Percentiles rank a stretch among this genome's conserved stretches.
Conservation (phyloP, 2,113 vertebrate species). For the Clarias batrachus region DNA sequence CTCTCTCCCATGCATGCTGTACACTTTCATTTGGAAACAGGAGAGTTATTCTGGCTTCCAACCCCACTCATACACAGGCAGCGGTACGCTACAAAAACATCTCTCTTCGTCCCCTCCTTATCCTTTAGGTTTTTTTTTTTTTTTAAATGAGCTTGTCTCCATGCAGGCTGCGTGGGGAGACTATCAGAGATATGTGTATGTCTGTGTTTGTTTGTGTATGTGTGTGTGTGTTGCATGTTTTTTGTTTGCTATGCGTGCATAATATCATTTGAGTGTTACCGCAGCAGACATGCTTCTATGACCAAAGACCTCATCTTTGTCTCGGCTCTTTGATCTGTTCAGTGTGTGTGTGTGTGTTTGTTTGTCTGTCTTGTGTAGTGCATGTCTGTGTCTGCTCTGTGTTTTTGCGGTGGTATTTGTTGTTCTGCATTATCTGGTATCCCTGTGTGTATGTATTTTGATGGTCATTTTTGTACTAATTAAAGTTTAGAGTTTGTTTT, state of each 20-base stretch:
- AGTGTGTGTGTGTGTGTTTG: slow-evolving; percentile 5
- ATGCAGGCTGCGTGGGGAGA: slow-evolving; percentile 24
- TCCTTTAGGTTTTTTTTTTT: slow-evolving; percentile 1
- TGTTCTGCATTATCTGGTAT: slow-evolving; percentile 8
- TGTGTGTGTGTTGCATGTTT: slow-evolving; percentile 25
- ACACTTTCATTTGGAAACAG: slow-evolving; percentile 34
- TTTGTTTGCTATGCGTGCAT: slow-evolving; percentile 35
- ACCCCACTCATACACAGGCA: not conserved
- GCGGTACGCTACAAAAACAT: slow-evolving; percentile 16
- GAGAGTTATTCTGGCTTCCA: slow-evolving; percentile 41
- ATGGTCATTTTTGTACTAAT: not conserved
- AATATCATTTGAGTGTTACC: slow-evolving; percentile 43
- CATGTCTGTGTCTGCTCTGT: slow-evolving; percentile 9
- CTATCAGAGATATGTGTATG: slow-evolving; percentile 17
- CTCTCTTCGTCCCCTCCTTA: not conserved
- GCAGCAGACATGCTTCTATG: slow-evolving; percentile 39
- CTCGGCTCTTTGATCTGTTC: slow-evolving; percentile 35
- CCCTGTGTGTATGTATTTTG: not conserved
- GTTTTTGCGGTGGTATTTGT: slow-evolving; percentile 10
- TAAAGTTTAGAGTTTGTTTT: not conserved
- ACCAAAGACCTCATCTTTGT: slow-evolving; percentile 42
- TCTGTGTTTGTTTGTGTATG: not conserved
- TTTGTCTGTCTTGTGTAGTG: slow-evolving; percentile 17
- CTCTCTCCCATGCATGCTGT: slow-evolving; percentile 31
- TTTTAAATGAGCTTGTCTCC: not conserved